Conservation (phyloP, 2,797 vertebrate genomes). For the Discoglossus pictus region DNA sequence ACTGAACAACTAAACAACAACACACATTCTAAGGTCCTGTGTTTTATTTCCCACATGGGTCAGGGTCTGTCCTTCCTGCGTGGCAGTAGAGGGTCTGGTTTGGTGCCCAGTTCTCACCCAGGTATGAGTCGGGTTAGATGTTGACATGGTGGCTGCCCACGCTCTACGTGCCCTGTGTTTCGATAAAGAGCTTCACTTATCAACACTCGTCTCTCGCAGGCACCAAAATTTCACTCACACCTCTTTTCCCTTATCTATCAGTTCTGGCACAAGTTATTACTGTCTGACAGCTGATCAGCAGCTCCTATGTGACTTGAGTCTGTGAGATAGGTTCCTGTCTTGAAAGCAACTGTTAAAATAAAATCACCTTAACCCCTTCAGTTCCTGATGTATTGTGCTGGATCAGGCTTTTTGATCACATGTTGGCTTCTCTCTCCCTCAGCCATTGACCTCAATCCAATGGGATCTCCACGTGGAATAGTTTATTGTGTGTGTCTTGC, state of each 20-base stretch:
- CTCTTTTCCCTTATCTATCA: conserved; percentile 45
- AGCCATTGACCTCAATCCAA: conserved; percentile 15
- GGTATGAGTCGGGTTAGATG: too few species aligned
- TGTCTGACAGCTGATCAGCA: conserved; percentile 41
- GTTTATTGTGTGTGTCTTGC: conserved; percentile 3
- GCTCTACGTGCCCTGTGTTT: conserved; percentile 1
- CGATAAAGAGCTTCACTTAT: conserved; percentile 35
- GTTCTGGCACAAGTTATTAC: conserved; percentile 45
- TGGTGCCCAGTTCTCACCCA: too few species aligned
- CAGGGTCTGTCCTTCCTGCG: too few species aligned
- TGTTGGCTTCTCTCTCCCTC: background rate
- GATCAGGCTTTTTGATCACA: conserved; percentile 8
- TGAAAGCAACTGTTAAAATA: conserved; percentile 31
- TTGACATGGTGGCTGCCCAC: conserved; percentile 1
- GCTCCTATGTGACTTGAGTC: conserved; percentile 42
- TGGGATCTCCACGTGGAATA: background rate
- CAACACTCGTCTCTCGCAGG: conserved; percentile 14
- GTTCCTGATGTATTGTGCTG: background rate
- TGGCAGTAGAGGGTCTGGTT: too few species aligned
- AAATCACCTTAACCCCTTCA: conserved; percentile 35
- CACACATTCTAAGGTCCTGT: too few species aligned
- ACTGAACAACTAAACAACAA: too few species aligned
- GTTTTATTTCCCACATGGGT: too few species aligned
- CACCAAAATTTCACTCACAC: conserved; percentile 42
- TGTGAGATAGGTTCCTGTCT: conserved; percentile 38